A percentile compares a stretch with the other conserved stretches of the same genome.
phyloP scores from a whole-genome alignment of 2,113 vertebrate species.

The Pungitius pungitius region DNA sequence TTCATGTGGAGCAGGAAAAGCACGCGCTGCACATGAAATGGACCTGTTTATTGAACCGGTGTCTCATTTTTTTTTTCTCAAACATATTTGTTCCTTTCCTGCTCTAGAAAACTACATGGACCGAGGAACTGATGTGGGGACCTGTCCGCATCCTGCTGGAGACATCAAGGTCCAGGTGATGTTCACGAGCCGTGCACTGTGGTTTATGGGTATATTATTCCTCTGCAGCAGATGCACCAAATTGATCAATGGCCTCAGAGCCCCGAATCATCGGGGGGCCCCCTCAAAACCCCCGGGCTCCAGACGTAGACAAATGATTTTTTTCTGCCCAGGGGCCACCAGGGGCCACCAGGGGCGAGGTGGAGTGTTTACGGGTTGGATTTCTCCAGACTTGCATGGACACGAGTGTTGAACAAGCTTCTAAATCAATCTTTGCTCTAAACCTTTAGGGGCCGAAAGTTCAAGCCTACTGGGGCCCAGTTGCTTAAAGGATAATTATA shows the following conservation, averaged over 20 bases:
- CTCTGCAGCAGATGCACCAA: background rate
- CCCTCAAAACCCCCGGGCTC: no score
- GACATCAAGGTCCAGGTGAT: conserved; percentile 54
- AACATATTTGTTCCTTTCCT: background rate
- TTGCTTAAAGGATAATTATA: background rate
- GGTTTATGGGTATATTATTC: background rate
- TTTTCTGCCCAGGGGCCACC: background rate
- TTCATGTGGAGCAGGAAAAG: no score
- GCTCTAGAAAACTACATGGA: conserved; percentile 67
- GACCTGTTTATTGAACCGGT: no score
- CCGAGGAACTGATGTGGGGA: conserved; percentile 48
- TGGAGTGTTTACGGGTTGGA: background rate
- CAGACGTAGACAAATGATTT: background rate
- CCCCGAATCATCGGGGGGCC: background rate
- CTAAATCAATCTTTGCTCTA: no score
- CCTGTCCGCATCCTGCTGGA: conserved; percentile 41
- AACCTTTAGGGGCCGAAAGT: no score
- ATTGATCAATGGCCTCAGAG: background rate
- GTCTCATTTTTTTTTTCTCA: no score
- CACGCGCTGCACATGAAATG: no score
- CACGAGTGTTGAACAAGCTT: background rate
- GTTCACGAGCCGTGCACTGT: background rate
- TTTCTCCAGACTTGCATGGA: background rate
- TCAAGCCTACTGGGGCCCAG: no score
- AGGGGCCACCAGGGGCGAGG: background rate